Evolutionary conservation across 2,888 invertebrate species (phyloP), one percentile per base, ranked within the genome.

Genomic region (Poecilus cupreus): DNA sequence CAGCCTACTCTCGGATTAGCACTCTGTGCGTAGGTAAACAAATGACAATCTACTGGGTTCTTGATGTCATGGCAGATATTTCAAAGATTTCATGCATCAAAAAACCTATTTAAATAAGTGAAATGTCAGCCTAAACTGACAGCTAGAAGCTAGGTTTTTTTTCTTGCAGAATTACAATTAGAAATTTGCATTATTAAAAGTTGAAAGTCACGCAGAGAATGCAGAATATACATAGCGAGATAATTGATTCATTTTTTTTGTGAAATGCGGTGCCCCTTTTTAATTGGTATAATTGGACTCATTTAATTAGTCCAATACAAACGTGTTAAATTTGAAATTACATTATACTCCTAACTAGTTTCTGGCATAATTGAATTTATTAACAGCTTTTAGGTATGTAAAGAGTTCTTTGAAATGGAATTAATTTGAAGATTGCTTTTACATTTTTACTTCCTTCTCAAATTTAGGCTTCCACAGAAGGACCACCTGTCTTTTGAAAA

Each of bases 141-240:
- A 49, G 46, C 13, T 49, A 16, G 49, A 6, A 13, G 8, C 32
- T 32, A 6, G 1, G 4, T 32, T 32, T 32, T 32, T 49, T 49
- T 49, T 49, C 6, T 49, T 49, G 16, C 3, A 13, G 49, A 49
- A 49, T 18, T 18, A 16, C 16, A 49, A 49, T n/a, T 49, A 49
- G 16, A 49, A 49, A 49, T 49, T 49, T 49, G 49, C 49, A 49
- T 49, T 49, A 49, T 18, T 49, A 49, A 49, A 49, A 18, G n/a
- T 49, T 49, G 49, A 11, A 49, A n/a, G 49, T 49, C 49, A 49
- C 16, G 49, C 6, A 49, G 49, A 16, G 16, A 49, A 13, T 46
- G n/a, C 11, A 8, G 16, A 49, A 49, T 49, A 16, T 16, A 49
- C 49, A 49, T 49, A 49, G 32, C 8, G 32, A 3, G 16, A 49